Base-by-base conservation (phyloP, 1,140 invertebrate genomes). In the Drosophila parabipectinata region DNA sequence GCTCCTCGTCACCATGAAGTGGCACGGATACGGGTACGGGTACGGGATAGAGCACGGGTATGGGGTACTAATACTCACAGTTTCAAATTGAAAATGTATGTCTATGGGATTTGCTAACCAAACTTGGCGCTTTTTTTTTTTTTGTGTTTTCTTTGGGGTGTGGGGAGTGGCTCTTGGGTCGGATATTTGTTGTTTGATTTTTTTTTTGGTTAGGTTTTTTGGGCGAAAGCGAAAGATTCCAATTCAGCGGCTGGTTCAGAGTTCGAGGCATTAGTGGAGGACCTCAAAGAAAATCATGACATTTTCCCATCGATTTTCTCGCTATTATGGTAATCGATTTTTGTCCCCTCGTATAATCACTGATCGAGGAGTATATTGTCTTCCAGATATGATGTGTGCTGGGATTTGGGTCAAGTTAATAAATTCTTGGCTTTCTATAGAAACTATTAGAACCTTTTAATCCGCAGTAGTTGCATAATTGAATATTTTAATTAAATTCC, bases 191-290 rank as follows among this genome's bases (percentile, higher is more conserved):
- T 9, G 21, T 45, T 59, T 21, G 12, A 24, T 48, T 55, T 45
- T 59, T 59, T 18, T 18, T 18, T 1, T 47, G 12, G 44, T 39
- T 55, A n/a, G 47, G 47, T 54, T 76, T 37, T 72, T 60, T 72
- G 51, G 74, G 78, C 82, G 82, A 85, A 85, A 87, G 81, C 81
- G 72, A 79, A 68, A 56, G 63, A 83, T 74, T 66, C 76, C 56
- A 51, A 81, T 84, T 85, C 69, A 63, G 81, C 76, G 54, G 81
- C 72, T 77, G 63, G 80, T 84, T 85, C 81, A 84, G 80, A 85
- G 80, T 77, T 82, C 82, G 76, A 73, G 71, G 82, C 81, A 75
- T 87, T 85, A 85, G 74, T 87, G 74, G 82, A 77, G 41, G 59
- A 66, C 73, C 64, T 68, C 74, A 81, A 60, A 30, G 50, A 73